A percentile compares a stretch with the other conserved stretches of the same genome.
Evolutionary conservation across 2,113 vertebrate genomes (phyloP).

Genomic region (Gadus chalcogrammus): DNA sequence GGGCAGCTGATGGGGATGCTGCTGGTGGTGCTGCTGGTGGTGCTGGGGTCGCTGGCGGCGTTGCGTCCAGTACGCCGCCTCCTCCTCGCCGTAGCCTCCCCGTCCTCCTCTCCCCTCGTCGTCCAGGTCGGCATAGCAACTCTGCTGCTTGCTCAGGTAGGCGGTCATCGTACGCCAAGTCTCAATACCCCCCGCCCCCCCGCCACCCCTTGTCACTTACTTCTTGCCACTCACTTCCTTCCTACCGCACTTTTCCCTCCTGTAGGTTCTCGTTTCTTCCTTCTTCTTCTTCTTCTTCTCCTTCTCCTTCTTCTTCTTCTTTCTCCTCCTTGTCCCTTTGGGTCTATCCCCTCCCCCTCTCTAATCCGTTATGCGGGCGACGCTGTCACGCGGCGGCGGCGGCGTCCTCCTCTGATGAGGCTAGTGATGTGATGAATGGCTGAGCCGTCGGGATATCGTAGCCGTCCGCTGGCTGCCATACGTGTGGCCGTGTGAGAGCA

Average conservation of each 20-base stretch:
- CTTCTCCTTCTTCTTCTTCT: neutral
- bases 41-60: slow-evolving; percentile 23
- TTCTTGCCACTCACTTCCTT: too few relatives aligned
- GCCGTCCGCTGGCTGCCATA: slow-evolving; percentile 24
- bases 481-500: slow-evolving; percentile 11
- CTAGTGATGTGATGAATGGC: slow-evolving; percentile 39
- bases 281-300: neutral
- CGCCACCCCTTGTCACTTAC: slow-evolving; percentile 9
- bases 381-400: too few relatives aligned
- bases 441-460: slow-evolving; percentile 31
- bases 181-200: slow-evolving; percentile 13
- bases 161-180: slow-evolving; percentile 71
- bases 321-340: neutral
- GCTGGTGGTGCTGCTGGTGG: slow-evolving; percentile 46
- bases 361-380: neutral
- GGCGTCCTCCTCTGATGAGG: neutral
- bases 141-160: slow-evolving; percentile 77
- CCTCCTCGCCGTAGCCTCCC: slow-evolving; percentile 52
- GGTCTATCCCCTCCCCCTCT: slow-evolving; percentile 10
- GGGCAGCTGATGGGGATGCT: neutral
- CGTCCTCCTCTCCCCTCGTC: slow-evolving; percentile 57
- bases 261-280: neutral
- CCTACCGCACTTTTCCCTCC: neutral
- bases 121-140: slow-evolving; percentile 71
- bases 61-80: slow-evolving; percentile 72